Base-by-base conservation (phyloP, 2,888 invertebrate genomes). In the Keiferia lycopersicella region DNA sequence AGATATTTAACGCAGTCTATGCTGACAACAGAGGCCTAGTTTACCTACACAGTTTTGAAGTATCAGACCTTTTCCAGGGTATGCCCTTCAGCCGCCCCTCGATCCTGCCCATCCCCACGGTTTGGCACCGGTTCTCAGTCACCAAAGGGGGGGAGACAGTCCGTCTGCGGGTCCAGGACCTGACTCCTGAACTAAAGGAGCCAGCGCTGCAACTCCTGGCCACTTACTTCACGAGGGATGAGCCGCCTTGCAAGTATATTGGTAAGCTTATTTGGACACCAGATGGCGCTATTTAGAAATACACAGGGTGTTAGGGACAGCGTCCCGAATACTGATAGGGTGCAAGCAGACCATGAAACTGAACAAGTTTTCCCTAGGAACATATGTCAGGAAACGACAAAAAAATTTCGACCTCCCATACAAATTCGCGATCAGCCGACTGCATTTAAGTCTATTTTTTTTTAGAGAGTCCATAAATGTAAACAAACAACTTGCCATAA, bases 181-280 rank as follows among this genome's bases (percentile, higher is more conserved):
- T 93, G 7, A 88, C 92, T 0, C 84, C 84, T 0, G 92, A 93
- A 11, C 75, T 86, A 72, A 71, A 77, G 59, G 86, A 89, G 1
- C 74, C 79, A 0, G 86, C 91, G 0, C 68, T 92, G 0, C 77
- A 85, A 0, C 76, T 91, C 66, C 82, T 93, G 72, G 71, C 75
- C 0, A 79, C 74, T 0, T 79, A 90, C 68, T 93, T 93, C 71
- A 84, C 86, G 0, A 76, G 77, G n/a, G 92, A 93, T 50, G 93
- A 93, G 64, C 92, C 93, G 0, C 87, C 93, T 14, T 92, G 91
- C 82, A 90, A 91, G 73, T 86, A 82, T 69, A 87, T 91, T 61
- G 87, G 92, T 88, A 65, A 75, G 80, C 16, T 34, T 8, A 34
- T 30, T 30, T 30, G 30, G 6, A 30, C 30, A 22, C 12, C 12